phyloP scores from a whole-genome alignment of 2,113 vertebrate genomes.

The Loxodonta africana region DNA sequence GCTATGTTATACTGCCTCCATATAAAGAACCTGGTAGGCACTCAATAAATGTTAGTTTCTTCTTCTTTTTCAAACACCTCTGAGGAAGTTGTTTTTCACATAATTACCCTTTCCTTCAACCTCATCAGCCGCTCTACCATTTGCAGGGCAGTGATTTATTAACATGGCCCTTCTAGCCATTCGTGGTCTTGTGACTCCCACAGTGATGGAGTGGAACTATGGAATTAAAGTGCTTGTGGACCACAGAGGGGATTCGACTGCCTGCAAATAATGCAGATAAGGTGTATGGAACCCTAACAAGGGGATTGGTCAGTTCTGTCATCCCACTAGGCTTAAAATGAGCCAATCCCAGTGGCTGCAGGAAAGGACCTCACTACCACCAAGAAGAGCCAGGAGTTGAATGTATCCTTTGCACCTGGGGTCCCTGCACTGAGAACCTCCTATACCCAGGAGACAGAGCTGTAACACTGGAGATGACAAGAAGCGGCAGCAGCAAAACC shows the following conservation, averaged over 20 bases:
- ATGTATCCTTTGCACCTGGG: not conserved
- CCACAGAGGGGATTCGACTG: not conserved
- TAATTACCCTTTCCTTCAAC: not conserved
- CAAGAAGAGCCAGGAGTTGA: not conserved
- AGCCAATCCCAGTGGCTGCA: not conserved
- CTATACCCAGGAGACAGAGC: not conserved
- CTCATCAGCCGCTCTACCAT: too few species aligned
- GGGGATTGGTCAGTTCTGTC: not conserved
- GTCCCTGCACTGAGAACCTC: not conserved
- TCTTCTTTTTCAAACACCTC: not conserved
- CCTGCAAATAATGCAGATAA: not conserved
- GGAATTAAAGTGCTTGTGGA: not conserved
- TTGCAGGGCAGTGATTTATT: not conserved
- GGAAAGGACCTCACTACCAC: not conserved
- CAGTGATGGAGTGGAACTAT: not conserved
- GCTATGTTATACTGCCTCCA: too few species aligned
- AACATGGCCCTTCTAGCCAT: not conserved
- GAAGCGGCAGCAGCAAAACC: not conserved
- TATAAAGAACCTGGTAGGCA: fast-evolving
- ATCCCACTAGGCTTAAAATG: not conserved
- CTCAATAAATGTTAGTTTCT: not conserved
- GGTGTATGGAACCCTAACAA: not conserved
- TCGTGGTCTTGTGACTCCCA: not conserved
- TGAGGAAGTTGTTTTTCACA: not conserved
- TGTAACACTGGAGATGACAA: not conserved